Conservation (phyloP, 2,113 vertebrate species). For the Mustelus asterias region DNA sequence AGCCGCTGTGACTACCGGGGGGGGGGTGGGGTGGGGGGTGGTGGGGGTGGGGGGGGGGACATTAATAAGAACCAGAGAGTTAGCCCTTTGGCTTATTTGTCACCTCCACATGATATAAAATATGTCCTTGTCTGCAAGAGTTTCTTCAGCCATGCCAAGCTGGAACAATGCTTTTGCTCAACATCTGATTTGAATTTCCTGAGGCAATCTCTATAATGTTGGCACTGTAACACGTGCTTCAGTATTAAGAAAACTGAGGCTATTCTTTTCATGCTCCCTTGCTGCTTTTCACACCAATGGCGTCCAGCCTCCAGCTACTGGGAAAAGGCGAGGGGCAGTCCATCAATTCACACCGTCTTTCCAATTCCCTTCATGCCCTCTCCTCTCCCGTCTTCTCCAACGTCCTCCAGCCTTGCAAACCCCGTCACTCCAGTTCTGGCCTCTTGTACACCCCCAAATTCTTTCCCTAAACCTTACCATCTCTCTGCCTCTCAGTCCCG, state of each 20-base stretch:
- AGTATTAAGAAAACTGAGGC: not conserved
- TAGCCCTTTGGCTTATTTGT: conserved; percentile 15
- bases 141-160: not conserved
- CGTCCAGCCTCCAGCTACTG: not conserved
- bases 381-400: not conserved
- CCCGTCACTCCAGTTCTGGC: not conserved
- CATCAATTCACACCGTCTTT: not conserved
- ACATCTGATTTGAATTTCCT: conserved; percentile 27
- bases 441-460: not conserved
- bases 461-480: not conserved
- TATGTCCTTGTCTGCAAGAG: not conserved
- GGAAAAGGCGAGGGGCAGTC: not conserved
- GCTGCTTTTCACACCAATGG: not conserved
- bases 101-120: not conserved
- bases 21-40: too few species aligned
- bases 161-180: not conserved
- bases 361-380: not conserved
- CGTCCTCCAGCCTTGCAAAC: not conserved
- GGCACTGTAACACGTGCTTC: not conserved
- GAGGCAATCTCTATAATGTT: not conserved
- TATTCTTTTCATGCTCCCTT: not conserved
- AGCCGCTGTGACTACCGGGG: not conserved
- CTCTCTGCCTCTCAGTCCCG: too few species aligned
- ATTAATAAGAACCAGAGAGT: not conserved
- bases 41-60: too few species aligned